Base-by-base conservation (phyloP, 1,140 invertebrate genomes). In the Polypedilum vanderplanki region DNA sequence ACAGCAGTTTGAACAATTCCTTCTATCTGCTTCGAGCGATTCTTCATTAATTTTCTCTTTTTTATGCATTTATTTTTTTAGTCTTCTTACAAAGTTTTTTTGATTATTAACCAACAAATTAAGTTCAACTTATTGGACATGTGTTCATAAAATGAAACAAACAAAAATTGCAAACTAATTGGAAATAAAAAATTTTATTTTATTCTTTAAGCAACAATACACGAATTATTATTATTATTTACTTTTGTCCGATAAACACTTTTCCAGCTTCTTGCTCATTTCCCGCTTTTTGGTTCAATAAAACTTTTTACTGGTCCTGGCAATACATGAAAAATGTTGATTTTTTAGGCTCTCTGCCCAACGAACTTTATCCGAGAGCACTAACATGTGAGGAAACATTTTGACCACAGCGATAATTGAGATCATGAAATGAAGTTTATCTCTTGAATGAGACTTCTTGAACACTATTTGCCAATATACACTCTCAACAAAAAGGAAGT, bases 101-200 rank as follows among this genome's bases (percentile, higher is more conserved):
- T 57, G 15, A 57, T 57, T n/a, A 57, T 15, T 15, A 57, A 57
- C n/a, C 10, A 57, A 57, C 46, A 57, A 4, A 57, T 57, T 57
- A 57, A 57, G n/a, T 15, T 57, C 9, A 57, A 57, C n/a, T 57
- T 57, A 57, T 57, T n/a, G n/a, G 46, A n/a, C n/a, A n/a, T 57
- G 46, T 57, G n/a, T 57, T 57, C 46, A n/a, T n/a, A 15, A n/a
- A 4, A 4, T 57, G 9, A 8, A 46, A 46, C 7, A 46, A 15
- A 8, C n/a, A 57, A 57, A 57, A n/a, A 57, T n/a, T 7, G 41
- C 12, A 8, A n/a, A n/a, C 46, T n/a, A 1, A 3, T 33, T 1
- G 12, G 12, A 57, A 57, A 57, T n/a, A 57, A 15, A 57, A 57
- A n/a, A n/a, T n/a, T 57, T 57, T 15, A n/a, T 57, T 57, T 57